Percentiles rank a stretch among this genome's conserved stretches.
Conservation (phyloP, 2,797 vertebrate species). For the Notolabrus celidotus region DNA sequence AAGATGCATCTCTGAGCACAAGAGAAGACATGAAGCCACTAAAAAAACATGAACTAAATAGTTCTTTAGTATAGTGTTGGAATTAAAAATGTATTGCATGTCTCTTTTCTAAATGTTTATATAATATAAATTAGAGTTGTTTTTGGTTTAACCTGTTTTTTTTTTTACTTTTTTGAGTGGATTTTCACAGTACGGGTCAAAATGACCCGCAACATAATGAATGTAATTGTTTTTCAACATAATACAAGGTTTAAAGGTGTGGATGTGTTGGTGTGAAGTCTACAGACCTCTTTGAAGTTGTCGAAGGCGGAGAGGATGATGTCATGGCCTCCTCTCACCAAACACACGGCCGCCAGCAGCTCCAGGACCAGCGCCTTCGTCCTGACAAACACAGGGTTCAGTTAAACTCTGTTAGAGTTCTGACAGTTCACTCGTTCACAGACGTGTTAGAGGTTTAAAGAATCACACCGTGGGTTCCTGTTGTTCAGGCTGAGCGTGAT, state of each 20-base stretch:
- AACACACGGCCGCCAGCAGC: constrained; percentile 91
- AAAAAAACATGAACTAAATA: no score
- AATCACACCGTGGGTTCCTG: constrained; percentile 88
- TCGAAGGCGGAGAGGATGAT: constrained; percentile 93
- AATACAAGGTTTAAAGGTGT: not conserved
- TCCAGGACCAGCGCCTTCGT: constrained; percentile 94
- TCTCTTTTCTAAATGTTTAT: no score
- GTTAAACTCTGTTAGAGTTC: not conserved
- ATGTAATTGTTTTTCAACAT: no score
- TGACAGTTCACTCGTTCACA: constrained; percentile 1
- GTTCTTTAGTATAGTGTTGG: no score
- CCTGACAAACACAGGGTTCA: constrained; percentile 56
- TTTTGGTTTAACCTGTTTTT: no score
- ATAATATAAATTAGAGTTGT: no score
- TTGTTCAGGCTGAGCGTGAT: constrained; percentile 96
- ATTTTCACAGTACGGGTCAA: no score
- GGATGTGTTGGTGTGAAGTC: not conserved
- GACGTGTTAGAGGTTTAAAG: not conserved
- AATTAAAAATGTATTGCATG: no score
- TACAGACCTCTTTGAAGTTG: constrained; percentile 91
- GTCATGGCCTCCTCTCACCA: constrained; percentile 93
- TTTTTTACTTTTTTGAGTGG: no score
- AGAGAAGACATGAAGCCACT: no score
- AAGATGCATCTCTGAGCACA: no score
- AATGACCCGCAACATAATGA: no score